These are phyloP conservation scores for Limulus polyphemus DNA, from an alignment of 2,888 invertebrate species.

Conservation along the genomic window DNA sequence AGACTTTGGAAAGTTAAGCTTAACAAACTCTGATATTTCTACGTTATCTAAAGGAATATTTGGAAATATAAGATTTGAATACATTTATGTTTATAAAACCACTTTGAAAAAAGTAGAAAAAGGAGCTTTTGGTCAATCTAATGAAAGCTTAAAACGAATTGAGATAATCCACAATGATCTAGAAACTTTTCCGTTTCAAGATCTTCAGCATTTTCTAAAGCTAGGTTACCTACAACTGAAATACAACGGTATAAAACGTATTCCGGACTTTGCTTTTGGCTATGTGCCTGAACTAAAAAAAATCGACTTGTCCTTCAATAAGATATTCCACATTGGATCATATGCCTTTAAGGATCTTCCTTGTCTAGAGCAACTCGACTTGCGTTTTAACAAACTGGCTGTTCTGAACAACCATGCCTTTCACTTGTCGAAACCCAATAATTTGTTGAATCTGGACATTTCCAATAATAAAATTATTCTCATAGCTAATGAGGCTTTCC, in stretches of 20 bases:
- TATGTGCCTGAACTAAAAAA: constrained; percentile 10
- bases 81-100: constrained; percentile 18
- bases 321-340: constrained; percentile 22
- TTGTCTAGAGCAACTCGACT: constrained; percentile 15
- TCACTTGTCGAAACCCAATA: constrained; percentile 9
- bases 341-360: constrained; percentile 18
- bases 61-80: constrained; percentile 15
- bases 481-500: constrained; percentile 18
- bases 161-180: constrained; percentile 23
- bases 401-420: constrained; percentile 23
- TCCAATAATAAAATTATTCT: constrained; percentile 21
- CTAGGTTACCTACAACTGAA: constrained; percentile 16
- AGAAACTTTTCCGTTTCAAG: constrained; percentile 20
- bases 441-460: constrained; percentile 13
- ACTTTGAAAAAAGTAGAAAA: constrained; percentile 11
- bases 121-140: constrained; percentile 15
- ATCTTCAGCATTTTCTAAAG: constrained; percentile 13
- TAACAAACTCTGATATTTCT: constrained; percentile 18
- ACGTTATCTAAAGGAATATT: constrained; percentile 10
- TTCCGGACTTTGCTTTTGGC: constrained; percentile 21
- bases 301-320: constrained; percentile 22
- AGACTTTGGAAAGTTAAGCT: constrained; percentile 3
- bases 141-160: constrained; percentile 12
- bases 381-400: constrained; percentile 18
- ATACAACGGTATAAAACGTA: constrained; percentile 19